These are phyloP conservation scores for Leptinotarsa rubiginosa DNA, from an alignment of 2,888 invertebrate genomes.

Conservation along the genomic window DNA sequence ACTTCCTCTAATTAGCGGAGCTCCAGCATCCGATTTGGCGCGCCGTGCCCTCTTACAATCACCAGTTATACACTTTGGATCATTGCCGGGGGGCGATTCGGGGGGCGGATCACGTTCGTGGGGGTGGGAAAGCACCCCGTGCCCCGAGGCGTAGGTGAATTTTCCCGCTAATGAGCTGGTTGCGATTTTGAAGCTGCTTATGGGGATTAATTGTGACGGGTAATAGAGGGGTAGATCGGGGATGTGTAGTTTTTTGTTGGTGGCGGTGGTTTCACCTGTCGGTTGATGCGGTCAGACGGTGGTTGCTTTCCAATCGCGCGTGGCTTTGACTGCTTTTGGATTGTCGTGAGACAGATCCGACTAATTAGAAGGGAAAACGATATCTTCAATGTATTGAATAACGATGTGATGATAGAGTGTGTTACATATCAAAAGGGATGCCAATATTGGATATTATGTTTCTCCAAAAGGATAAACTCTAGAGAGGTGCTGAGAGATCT, in stretches of 20 bases:
- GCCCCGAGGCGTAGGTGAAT: conserved; percentile 29
- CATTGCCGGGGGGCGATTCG: conserved; percentile 53
- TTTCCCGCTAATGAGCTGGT: conserved; percentile 52
- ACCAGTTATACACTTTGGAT: conserved; percentile 58
- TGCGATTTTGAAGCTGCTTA: conserved; percentile 47
- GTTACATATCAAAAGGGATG: neutral
- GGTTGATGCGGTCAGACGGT: neutral
- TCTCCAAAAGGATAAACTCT: no score
- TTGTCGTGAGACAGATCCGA: neutral
- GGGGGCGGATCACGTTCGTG: neutral
- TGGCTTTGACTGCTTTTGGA: conserved; percentile 2
- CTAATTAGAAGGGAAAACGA: conserved; percentile 1
- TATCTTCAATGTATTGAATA: neutral
- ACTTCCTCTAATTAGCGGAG: conserved; percentile 43
- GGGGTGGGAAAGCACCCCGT: neutral
- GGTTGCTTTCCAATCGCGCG: neutral
- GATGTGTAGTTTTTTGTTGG: neutral
- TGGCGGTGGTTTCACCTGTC: neutral
- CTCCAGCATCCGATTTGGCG: conserved; percentile 60
- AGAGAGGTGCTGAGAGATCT: no score
- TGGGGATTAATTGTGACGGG: conserved; percentile 39
- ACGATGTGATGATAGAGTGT: neutral
- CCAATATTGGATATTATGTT: no score
- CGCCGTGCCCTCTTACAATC: conserved; percentile 57
- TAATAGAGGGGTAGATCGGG: conserved; percentile 34